phyloP scores from a whole-genome alignment of 2,113 vertebrate genomes.

The Myiozetetes cayanensis region DNA sequence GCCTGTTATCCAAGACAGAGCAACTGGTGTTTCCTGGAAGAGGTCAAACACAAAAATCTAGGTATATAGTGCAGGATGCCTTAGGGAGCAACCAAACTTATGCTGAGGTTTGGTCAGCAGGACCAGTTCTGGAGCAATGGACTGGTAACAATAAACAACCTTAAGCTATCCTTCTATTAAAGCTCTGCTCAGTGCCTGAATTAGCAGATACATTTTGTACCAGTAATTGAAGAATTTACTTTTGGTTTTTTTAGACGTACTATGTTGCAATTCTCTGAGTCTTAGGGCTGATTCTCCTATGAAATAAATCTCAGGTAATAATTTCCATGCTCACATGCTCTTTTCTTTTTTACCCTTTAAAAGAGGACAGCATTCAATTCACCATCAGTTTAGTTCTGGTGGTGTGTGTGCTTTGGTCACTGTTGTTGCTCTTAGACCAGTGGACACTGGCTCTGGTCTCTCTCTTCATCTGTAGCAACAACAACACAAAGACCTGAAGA shows the following conservation, averaged over 20 bases:
- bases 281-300: not conserved
- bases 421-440: not conserved
- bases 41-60: not conserved
- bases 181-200: not conserved
- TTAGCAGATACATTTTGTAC: not conserved
- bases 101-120: not conserved
- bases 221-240: not conserved
- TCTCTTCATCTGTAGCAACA: accelerated
- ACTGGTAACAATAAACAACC: too few relatives aligned
- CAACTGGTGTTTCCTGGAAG: not conserved
- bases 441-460: not conserved
- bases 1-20: not conserved
- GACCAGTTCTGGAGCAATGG: not conserved
- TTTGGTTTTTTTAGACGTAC: not conserved
- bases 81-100: not conserved
- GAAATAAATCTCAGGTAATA: not conserved
- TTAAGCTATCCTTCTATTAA: not conserved
- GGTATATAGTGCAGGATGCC: not conserved
- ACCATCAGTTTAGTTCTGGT: not conserved
- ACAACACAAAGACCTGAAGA: not conserved
- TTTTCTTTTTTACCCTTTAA: not conserved
- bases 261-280: not conserved
- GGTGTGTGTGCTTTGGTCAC: not conserved
- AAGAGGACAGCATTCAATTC: not conserved
- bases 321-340: not conserved